phyloP scores from a whole-genome alignment of 1,140 invertebrate genomes.

The Eurosta solidaginis region DNA sequence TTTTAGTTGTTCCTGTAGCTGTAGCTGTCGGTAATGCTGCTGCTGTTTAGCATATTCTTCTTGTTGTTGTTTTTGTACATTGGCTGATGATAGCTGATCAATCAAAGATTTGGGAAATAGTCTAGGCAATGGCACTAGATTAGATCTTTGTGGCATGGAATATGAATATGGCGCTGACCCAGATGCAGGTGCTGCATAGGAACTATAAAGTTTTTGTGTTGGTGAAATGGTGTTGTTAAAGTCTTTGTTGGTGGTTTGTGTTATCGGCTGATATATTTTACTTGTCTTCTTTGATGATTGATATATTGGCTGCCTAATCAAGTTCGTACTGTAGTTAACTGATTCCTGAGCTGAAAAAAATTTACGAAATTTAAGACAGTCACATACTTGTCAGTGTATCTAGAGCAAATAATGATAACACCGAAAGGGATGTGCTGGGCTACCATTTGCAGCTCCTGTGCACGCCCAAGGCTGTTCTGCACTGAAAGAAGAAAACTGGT shows the following conservation, averaged over 20 bases:
- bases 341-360: background rate
- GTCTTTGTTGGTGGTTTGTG: background rate
- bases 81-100: background rate
- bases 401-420: no score
- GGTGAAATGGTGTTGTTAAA: background rate
- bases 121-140: conserved; percentile 11
- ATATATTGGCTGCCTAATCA: background rate
- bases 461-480: no score
- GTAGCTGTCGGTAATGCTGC: background rate
- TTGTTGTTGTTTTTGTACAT: background rate
- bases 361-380: no score
- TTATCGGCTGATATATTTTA: background rate
- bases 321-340: background rate
- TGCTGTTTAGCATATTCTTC: no score
- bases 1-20: background rate
- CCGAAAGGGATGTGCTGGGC: no score
- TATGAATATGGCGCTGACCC: conserved; percentile 27
- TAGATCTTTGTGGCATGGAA: background rate
- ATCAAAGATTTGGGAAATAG: background rate
- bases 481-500: no score
- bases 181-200: conserved; percentile 32
- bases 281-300: background rate
- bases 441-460: no score
- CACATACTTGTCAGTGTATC: no score
- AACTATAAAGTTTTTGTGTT: conserved; percentile 22